phyloP scores from a whole-genome alignment of 2,888 invertebrate genomes.

The Athalia circularis region DNA sequence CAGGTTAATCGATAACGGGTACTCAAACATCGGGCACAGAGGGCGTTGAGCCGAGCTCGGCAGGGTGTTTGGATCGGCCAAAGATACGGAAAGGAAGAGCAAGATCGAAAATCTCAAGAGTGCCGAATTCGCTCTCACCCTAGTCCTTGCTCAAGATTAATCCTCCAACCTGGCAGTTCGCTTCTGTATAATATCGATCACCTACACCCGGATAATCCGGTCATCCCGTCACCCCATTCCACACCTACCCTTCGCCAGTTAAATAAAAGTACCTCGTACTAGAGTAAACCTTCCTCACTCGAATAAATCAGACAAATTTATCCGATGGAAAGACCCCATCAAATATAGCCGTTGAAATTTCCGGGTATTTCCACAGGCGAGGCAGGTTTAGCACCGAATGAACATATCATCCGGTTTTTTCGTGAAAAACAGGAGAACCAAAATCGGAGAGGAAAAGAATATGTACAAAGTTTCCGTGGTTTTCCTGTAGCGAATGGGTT shows the following conservation, averaged over 20 bases:
- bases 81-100: conserved; percentile 10
- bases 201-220: neutral
- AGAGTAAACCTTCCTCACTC: neutral
- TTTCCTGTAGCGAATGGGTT: too few species aligned
- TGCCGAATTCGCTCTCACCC: neutral
- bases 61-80: conserved; percentile 1
- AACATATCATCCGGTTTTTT: too few species aligned
- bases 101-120: conserved; percentile 4
- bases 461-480: too few species aligned
- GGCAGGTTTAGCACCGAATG: too few species aligned
- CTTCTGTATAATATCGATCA: neutral
- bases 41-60: conserved; percentile 29
- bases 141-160: neutral
- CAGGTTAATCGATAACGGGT: conserved; percentile 34
- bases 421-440: neutral
- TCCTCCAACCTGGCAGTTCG: neutral
- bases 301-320: neutral
- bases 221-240: neutral
- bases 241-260: neutral
- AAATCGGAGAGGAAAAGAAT: too few species aligned
- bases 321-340: neutral
- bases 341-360: neutral
- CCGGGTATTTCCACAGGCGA: too few species aligned
- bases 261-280: neutral
- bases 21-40: conserved; percentile 23